Evolutionary conservation across 2,797 vertebrate genomes (phyloP).

Genomic region (Monodelphis domestica): DNA sequence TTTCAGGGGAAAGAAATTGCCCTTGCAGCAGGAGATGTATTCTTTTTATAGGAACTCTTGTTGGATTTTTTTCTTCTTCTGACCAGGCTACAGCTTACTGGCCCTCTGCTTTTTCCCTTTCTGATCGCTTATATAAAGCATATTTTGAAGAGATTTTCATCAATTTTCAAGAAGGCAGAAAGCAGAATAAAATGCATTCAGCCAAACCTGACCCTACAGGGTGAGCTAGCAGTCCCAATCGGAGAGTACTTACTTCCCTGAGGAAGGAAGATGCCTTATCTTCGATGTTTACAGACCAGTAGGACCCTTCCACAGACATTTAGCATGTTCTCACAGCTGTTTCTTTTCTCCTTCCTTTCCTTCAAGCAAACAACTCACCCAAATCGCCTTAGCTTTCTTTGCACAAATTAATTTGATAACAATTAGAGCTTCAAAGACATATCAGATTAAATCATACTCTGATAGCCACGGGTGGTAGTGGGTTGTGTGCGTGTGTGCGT

Average conservation of each 20-base stretch:
- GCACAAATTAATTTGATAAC: conserved; percentile 18
- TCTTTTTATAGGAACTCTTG: not conserved
- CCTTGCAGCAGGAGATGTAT: conserved; percentile 63
- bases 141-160: not conserved
- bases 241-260: conserved; percentile 9
- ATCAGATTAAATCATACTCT: not conserved
- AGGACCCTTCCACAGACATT: not conserved
- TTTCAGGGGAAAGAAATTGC: conserved; percentile 72
- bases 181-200: not conserved
- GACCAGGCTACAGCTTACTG: not conserved
- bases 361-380: conserved; percentile 14
- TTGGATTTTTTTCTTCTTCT: conserved; percentile 15
- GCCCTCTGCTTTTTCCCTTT: accelerated
- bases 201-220: not conserved
- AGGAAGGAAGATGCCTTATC: not conserved
- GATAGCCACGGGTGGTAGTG: not conserved
- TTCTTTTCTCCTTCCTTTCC: not conserved
- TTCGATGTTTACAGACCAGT: not conserved
- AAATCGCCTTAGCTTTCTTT: conserved; percentile 13
- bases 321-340: not conserved
- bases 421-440: conserved; percentile 1
- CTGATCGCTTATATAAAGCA: not conserved
- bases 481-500: not conserved
- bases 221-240: not conserved
- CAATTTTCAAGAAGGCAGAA: not conserved